A percentile compares a stretch with the other conserved stretches of the same genome.
phyloP scores from a whole-genome alignment of 2,888 invertebrate species.

The Caenorhabditis doughertyi region DNA sequence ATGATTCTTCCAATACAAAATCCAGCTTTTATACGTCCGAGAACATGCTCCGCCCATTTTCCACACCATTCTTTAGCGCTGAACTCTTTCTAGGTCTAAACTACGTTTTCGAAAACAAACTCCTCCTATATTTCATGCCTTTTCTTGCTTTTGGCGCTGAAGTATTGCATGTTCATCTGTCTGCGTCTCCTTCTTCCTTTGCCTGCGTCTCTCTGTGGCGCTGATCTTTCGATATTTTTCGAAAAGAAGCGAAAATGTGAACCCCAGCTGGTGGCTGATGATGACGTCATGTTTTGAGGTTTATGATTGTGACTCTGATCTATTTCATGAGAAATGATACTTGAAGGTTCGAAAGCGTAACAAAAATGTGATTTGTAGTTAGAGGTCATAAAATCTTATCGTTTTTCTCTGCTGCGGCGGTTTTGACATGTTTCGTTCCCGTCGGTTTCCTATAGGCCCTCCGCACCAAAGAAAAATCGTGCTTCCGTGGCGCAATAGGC shows the following conservation, averaged over 20 bases:
- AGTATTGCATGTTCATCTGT: neutral
- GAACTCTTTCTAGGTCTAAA: slow-evolving; percentile 1
- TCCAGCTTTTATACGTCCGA: slow-evolving; percentile 19
- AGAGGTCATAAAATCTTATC: too few species aligned
- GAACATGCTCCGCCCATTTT: slow-evolving; percentile 11
- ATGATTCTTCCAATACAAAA: slow-evolving; percentile 32
- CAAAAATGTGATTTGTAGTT: neutral
- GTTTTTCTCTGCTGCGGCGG: too few species aligned
- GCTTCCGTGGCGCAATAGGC: slow-evolving; percentile 75
- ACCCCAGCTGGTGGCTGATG: too few species aligned
- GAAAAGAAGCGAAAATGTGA: neutral
- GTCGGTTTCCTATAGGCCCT: neutral
- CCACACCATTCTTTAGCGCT: slow-evolving; percentile 1
- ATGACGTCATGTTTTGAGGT: slow-evolving; percentile 21
- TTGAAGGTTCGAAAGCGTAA: neutral
- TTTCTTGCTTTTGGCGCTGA: neutral
- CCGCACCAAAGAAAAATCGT: too few species aligned
- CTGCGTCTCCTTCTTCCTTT: slow-evolving; percentile 27
- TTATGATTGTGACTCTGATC: slow-evolving; percentile 1
- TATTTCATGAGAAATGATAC: slow-evolving; percentile 12
- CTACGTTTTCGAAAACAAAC: slow-evolving; percentile 8
- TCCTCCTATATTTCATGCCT: neutral
- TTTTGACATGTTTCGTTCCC: neutral
- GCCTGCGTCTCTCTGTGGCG: slow-evolving; percentile 39
- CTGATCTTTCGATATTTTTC: slow-evolving; percentile 55